Evolutionary conservation across 2,888 invertebrate genomes (phyloP).

Genomic region (Agrilus mali): DNA sequence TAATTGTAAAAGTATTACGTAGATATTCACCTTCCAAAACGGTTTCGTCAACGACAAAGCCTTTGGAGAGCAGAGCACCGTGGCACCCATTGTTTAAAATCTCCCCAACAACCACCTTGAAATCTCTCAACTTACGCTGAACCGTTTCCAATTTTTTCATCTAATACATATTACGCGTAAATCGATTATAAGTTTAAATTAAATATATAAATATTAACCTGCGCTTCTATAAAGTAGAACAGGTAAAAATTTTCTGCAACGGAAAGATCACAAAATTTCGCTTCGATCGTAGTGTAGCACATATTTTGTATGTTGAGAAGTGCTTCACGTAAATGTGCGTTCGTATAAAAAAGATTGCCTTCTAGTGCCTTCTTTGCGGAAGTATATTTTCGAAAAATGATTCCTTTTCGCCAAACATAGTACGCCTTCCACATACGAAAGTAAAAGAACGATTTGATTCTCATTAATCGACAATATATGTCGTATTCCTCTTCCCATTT

Average conservation of each 20-base stretch:
- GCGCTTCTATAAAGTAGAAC: conserved; percentile 59
- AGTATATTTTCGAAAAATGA: conserved; percentile 55
- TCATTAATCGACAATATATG: conserved; percentile 64
- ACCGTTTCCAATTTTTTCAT: conserved; percentile 34
- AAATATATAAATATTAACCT: conserved; percentile 33
- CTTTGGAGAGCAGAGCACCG: conserved; percentile 57
- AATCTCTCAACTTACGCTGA: conserved; percentile 32
- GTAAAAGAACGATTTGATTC: conserved; percentile 54
- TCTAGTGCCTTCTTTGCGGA: conserved; percentile 45
- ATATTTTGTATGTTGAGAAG: conserved; percentile 57
- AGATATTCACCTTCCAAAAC: conserved; percentile 13
- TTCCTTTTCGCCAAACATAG: conserved; percentile 60
- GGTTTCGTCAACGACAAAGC: conserved; percentile 65
- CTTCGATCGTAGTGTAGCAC: conserved; percentile 48
- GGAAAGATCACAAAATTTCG: conserved; percentile 48
- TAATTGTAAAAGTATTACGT: no score
- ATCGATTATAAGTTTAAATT: background rate
- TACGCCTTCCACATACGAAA: conserved; percentile 71
- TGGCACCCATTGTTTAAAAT: conserved; percentile 59
- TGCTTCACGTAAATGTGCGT: conserved; percentile 58
- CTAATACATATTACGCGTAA: no score
- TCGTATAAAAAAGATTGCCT: conserved; percentile 60
- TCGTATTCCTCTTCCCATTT: conserved; percentile 75
- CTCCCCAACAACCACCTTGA: conserved; percentile 41
- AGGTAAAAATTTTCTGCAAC: conserved; percentile 40